These are phyloP conservation scores for Pampusana beccarii DNA, from an alignment of 2,113 vertebrate species.

Conservation along the genomic window DNA sequence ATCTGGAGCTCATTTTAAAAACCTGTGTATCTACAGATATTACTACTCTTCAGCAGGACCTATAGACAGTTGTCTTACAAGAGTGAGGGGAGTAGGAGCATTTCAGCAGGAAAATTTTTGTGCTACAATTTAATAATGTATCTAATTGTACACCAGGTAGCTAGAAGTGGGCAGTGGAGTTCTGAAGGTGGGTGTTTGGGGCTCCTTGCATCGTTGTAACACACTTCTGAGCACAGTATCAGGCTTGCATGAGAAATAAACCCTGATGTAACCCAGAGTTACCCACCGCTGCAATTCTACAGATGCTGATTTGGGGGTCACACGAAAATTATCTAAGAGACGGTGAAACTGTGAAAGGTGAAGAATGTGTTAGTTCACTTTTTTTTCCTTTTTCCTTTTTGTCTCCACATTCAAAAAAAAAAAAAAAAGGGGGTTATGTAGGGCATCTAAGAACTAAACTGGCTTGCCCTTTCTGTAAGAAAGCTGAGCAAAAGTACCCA, in stretches of 20 bases:
- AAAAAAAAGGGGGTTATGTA: fast-evolving
- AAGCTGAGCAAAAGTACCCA: not conserved
- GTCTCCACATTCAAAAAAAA: too few species aligned
- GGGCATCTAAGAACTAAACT: not conserved
- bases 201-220: not conserved
- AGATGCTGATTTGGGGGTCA: not conserved
- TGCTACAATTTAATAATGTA: not conserved
- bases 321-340: not conserved
- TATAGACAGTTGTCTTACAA: fast-evolving
- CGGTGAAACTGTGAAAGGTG: not conserved
- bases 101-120: not conserved
- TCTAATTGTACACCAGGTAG: not conserved
- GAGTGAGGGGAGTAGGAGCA: not conserved
- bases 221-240: not conserved
- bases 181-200: not conserved
- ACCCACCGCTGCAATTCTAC: not conserved
- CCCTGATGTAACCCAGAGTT: not conserved
- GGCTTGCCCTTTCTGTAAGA: not conserved
- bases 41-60: not conserved
- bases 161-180: not conserved
- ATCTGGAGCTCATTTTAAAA: not conserved
- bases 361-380: not conserved
- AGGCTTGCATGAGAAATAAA: not conserved
- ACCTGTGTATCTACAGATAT: not conserved
- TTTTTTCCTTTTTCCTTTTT: too few species aligned